phyloP scores from a whole-genome alignment of 1,140 invertebrate genomes.

The Temnothorax nylanderi region DNA sequence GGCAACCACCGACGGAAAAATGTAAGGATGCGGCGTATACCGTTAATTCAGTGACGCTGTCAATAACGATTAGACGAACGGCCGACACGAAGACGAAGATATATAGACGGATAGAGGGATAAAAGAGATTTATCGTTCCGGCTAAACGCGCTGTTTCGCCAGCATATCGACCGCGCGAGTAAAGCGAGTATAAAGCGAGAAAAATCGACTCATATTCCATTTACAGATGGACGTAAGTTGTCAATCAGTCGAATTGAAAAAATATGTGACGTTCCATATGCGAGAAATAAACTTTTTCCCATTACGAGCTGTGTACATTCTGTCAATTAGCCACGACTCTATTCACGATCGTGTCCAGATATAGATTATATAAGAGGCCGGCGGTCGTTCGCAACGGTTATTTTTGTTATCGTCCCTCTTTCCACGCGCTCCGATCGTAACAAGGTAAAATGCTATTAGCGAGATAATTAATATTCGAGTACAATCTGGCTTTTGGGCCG shows the following conservation, averaged over 20 bases:
- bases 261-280: neutral
- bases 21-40: slow-evolving; percentile 56
- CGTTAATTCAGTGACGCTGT: slow-evolving; percentile 73
- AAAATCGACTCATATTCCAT: slow-evolving; percentile 57
- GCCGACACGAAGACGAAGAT: slow-evolving; percentile 46
- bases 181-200: slow-evolving; percentile 3
- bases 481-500: slow-evolving; percentile 25
- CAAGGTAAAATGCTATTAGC: slow-evolving; percentile 55
- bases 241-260: slow-evolving; percentile 12
- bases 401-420: slow-evolving; percentile 5
- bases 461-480: slow-evolving; percentile 54
- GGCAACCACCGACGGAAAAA: slow-evolving; percentile 26
- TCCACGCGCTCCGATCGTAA: slow-evolving; percentile 7
- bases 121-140: slow-evolving; percentile 70
- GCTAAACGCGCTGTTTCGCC: slow-evolving; percentile 21
- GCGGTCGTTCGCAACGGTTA: neutral
- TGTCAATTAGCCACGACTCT: neutral
- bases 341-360: slow-evolving; percentile 1
- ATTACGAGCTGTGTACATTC: neutral
- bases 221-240: neutral
- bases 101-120: slow-evolving; percentile 59
- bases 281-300: neutral
- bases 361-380: neutral
- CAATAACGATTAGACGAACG: slow-evolving; percentile 69
- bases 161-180: neutral